These are phyloP conservation scores for Ambastaia sidthimunki DNA, from an alignment of 2,797 vertebrate genomes.

Conservation along the genomic window DNA sequence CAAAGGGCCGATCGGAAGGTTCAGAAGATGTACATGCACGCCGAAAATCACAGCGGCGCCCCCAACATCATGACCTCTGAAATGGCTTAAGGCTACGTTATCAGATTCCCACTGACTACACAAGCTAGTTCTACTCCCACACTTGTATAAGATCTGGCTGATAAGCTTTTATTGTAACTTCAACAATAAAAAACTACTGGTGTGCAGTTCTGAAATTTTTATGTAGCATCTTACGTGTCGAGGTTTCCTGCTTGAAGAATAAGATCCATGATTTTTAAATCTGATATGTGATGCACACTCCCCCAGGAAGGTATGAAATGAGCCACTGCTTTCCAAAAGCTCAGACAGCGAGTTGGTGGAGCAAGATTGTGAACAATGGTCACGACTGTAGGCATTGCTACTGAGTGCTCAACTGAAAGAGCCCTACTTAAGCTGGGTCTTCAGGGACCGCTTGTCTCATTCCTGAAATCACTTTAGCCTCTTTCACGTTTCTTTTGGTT, in stretches of 20 bases:
- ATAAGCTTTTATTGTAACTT: slow-evolving; percentile 42
- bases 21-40: slow-evolving; percentile 28
- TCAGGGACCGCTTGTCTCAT: slow-evolving; percentile 50
- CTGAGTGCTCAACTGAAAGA: slow-evolving; percentile 39
- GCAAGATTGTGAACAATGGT: slow-evolving; percentile 49
- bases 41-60: background rate
- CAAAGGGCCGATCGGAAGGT: slow-evolving; percentile 31
- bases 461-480: slow-evolving; percentile 56
- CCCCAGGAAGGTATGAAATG: slow-evolving; percentile 28
- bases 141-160: slow-evolving; percentile 41
- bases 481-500: slow-evolving; percentile 45
- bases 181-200: background rate
- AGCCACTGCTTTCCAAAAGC: slow-evolving; percentile 41
- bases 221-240: background rate
- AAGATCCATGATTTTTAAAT: slow-evolving; percentile 37
- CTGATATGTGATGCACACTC: slow-evolving; percentile 32
- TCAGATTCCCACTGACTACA: slow-evolving; percentile 33
- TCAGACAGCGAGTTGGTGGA: slow-evolving; percentile 36
- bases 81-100: slow-evolving; percentile 34
- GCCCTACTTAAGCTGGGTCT: slow-evolving; percentile 55
- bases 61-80: slow-evolving; percentile 26
- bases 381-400: slow-evolving; percentile 35
- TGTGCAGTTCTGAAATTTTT: slow-evolving; percentile 6
- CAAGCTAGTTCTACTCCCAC: slow-evolving; percentile 44
- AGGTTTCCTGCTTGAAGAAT: slow-evolving; percentile 36